Percentiles rank a stretch among this genome's conserved stretches.
Conservation (phyloP, 2,113 vertebrate species). For the Dicrurus megarhynchus region DNA sequence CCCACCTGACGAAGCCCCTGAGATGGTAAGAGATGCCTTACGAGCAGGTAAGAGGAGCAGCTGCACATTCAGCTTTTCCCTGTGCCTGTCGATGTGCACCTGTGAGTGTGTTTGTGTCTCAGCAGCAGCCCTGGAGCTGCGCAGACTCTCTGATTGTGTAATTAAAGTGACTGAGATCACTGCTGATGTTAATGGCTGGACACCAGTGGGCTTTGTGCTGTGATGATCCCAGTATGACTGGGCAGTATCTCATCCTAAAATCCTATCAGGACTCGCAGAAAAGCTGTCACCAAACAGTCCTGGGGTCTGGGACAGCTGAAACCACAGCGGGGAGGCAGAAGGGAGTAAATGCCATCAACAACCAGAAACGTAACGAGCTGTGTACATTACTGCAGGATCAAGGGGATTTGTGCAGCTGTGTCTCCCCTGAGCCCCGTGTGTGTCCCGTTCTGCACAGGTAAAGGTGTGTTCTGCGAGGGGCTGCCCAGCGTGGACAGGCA, state of each 20-base stretch:
- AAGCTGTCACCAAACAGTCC: background rate
- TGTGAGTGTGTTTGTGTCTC: background rate
- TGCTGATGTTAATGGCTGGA: background rate
- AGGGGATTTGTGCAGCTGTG: background rate
- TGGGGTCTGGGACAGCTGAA: background rate
- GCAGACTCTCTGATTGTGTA: background rate
- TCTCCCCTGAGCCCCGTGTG: background rate
- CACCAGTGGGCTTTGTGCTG: background rate
- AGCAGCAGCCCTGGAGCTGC: background rate
- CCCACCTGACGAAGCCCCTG: background rate
- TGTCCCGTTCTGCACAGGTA: background rate
- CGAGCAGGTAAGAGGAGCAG: background rate
- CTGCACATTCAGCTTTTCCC: background rate
- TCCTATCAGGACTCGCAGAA: background rate
- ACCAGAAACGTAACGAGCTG: accelerated
- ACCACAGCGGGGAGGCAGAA: background rate
- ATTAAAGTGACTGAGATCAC: background rate
- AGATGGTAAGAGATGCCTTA: background rate
- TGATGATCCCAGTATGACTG: background rate
- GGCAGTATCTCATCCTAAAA: background rate
- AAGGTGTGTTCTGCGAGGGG: background rate
- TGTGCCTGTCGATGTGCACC: background rate
- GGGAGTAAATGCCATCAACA: background rate
- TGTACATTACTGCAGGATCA: accelerated
- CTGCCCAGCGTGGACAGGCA: background rate